Evolutionary conservation across 1,140 invertebrate genomes (phyloP), one percentile per base, ranked within the genome.

Genomic region (Aphaenogaster rudis): DNA sequence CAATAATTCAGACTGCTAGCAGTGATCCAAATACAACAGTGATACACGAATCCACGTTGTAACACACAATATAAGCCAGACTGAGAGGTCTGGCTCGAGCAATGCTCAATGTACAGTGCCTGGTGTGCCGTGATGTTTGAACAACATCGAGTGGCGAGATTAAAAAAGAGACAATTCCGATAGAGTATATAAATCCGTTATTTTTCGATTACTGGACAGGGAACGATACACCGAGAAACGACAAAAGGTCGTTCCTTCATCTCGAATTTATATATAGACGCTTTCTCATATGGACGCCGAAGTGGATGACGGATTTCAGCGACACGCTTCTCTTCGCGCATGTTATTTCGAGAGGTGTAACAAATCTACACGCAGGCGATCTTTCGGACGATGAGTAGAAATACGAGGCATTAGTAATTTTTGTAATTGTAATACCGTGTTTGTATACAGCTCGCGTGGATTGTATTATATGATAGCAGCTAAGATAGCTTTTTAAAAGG

Each of bases 1-100:
- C 92, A 42, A 93, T 94, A 76, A 94, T 95, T 67, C 86, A 93
- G 17, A 93, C 92, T 86, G 76, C 90, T 15, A 92, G 86, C 36
- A 93, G 91, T 69, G 93, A 94, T 90, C 91, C 93, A 63, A 94
- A 95, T 52, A 91, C 93, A 69, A 86, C 92, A 48, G 92, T 95
- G 48, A 94, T 95, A 77, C 95, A 95, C 88, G 95, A 95, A 80
- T 95, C 95, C 13, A 95, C 95, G 28, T 94, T 95, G 94, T 95
- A 95, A 95, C 94, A 91, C 86, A 94, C 93, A 67, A 94, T 94
- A 78, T 95, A 95, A 95, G 93, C 89, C 93, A 90, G 92, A 91
- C 77, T 17, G 54, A 67, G n/a, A 69, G 0, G 71, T 90, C 87
- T 91, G 93, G 91, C 91, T 90, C 52, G 90, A 94, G 91, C 88